Evolutionary conservation across 2,797 vertebrate species (phyloP).

Genomic region (Pseudochirops corinnae): DNA sequence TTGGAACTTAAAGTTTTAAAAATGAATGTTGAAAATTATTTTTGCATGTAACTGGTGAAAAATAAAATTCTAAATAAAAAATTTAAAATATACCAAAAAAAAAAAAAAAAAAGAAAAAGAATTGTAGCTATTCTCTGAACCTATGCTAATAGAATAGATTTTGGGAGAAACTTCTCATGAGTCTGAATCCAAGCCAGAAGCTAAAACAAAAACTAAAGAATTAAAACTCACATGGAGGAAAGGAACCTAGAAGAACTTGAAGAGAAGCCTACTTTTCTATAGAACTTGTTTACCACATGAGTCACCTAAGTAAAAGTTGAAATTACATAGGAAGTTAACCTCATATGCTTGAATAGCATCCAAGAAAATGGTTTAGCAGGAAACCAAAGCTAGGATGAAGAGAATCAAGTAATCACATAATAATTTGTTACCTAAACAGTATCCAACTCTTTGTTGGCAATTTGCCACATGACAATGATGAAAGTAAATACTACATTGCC

Average conservation of each 20-base stretch:
- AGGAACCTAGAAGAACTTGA: background rate
- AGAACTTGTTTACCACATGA: background rate
- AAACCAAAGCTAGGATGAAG: background rate
- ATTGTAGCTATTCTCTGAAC: background rate
- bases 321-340: background rate
- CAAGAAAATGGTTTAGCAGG: background rate
- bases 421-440: slow-evolving; percentile 93
- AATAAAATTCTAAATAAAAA: too few relatives aligned
- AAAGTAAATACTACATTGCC: background rate
- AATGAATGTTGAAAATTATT: too few relatives aligned
- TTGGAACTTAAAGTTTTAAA: too few relatives aligned
- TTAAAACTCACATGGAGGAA: background rate
- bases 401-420: slow-evolving; percentile 90
- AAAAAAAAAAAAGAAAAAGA: background rate
- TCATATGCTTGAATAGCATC: background rate
- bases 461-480: slow-evolving; percentile 94
- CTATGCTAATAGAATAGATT: background rate
- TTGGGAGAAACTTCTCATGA: background rate
- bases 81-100: too few relatives aligned
- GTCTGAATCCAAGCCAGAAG: background rate
- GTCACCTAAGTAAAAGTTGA: background rate
- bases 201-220: background rate
- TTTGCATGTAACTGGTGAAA: too few relatives aligned
- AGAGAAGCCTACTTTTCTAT: background rate
- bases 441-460: slow-evolving; percentile 97